phyloP scores from a whole-genome alignment of 2,797 vertebrate genomes.

The Phyllotis vaccarum region DNA sequence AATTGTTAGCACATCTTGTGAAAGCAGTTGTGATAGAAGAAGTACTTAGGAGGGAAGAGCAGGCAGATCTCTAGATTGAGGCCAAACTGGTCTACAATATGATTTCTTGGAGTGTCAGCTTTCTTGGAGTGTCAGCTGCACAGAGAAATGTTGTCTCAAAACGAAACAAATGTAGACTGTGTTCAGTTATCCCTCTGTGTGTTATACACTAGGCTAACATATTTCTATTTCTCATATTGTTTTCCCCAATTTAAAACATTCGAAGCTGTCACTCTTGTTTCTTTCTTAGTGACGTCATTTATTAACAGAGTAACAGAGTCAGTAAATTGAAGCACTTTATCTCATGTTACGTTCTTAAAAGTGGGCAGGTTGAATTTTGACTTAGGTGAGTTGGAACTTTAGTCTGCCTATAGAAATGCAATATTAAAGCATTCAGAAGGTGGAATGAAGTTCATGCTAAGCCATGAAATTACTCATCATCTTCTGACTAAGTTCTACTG shows the following conservation, averaged over 20 bases:
- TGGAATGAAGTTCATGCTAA: neutral
- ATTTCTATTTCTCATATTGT: neutral
- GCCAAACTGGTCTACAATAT: neutral
- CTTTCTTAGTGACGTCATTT: neutral
- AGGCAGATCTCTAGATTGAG: neutral
- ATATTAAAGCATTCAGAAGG: neutral
- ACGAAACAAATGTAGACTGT: neutral
- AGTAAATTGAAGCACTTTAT: neutral
- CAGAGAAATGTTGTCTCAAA: neutral
- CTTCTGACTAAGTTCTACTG: neutral
- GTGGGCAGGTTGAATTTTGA: neutral
- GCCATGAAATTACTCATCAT: no score
- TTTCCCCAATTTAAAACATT: neutral
- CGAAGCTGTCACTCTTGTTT: neutral
- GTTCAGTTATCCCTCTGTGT: neutral
- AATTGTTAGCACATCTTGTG: neutral
- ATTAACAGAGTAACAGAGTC: neutral
- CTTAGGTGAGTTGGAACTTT: rapidly evolving
- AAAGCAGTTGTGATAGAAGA: neutral
- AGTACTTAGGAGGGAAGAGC: no score
- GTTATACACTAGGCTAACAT: neutral
- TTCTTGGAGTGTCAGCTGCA: neutral
- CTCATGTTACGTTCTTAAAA: neutral
- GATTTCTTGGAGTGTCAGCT: neutral
- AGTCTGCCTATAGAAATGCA: neutral